Evolutionary conservation across 2,113 vertebrate genomes (phyloP).

Genomic region (Mesitornis unicolor): DNA sequence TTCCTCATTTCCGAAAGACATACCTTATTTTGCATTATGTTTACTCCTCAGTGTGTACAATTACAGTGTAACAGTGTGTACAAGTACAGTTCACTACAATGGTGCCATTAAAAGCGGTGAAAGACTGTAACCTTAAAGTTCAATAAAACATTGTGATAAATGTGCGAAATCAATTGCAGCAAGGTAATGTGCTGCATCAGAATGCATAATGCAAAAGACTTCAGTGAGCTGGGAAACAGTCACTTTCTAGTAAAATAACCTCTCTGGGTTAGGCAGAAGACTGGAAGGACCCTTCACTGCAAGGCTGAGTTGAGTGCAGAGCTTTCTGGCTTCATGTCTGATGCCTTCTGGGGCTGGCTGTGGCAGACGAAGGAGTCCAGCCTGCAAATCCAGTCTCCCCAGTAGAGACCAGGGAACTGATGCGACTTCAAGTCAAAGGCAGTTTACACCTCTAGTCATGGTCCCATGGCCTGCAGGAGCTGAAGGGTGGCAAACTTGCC

Average conservation of each 20-base stretch:
- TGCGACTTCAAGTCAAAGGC: background rate
- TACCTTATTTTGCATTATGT: background rate
- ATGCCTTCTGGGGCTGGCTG: background rate
- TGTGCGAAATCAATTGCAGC: background rate
- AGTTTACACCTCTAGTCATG: background rate
- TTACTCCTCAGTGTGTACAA: background rate
- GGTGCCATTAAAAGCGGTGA: background rate
- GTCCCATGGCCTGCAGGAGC: background rate
- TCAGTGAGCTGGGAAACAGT: background rate
- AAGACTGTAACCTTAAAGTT: background rate
- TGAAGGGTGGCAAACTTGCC: rapidly evolving
- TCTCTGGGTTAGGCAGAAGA: background rate
- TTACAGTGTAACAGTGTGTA: background rate
- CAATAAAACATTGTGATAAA: background rate
- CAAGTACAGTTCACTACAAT: background rate
- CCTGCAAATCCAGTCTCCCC: rapidly evolving
- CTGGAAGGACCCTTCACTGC: background rate
- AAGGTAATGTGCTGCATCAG: background rate
- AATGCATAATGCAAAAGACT: background rate
- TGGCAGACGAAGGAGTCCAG: background rate
- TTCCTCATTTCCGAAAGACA: background rate
- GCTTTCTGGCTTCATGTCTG: background rate
- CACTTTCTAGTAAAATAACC: background rate
- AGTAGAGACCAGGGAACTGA: background rate
- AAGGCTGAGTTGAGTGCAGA: background rate